phyloP scores from a whole-genome alignment of 2,888 invertebrate species.

The Epinotia brunnichana region DNA sequence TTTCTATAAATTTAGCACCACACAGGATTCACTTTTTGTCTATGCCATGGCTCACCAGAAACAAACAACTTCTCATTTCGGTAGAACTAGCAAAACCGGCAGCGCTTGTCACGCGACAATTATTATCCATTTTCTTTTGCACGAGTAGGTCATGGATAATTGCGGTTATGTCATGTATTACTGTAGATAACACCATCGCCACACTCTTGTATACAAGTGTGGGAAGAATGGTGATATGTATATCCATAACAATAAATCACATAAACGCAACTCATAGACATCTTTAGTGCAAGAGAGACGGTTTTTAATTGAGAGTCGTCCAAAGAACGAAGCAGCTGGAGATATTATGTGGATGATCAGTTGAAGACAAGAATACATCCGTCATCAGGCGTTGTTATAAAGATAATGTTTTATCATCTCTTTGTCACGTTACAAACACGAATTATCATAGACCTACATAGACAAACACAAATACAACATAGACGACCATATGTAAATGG shows the following conservation, averaged over 20 bases:
- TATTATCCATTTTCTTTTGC: background rate
- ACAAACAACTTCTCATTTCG: slow-evolving; percentile 8
- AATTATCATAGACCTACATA: too few relatives aligned
- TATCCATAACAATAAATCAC: background rate
- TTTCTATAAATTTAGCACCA: too few relatives aligned
- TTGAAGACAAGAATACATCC: too few relatives aligned
- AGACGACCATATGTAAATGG: too few relatives aligned
- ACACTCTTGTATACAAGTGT: background rate
- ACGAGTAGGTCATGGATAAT: too few relatives aligned
- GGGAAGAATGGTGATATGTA: background rate
- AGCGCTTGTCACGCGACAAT: background rate
- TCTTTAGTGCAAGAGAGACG: background rate
- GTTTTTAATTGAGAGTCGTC: background rate
- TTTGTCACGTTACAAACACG: background rate
- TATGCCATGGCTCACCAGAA: background rate
- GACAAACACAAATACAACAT: too few relatives aligned
- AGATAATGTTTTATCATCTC: background rate
- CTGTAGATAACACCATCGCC: too few relatives aligned
- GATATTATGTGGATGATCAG: too few relatives aligned
- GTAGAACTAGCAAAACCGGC: slow-evolving; percentile 21
- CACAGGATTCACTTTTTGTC: background rate
- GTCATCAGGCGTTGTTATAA: background rate
- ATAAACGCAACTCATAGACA: background rate
- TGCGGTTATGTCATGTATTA: too few relatives aligned
- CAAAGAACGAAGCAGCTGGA: too few relatives aligned